Evolutionary conservation across 2,888 invertebrate species (phyloP), one percentile per base, ranked within the genome.

Genomic region (Polydrusus pterygomalis): DNA sequence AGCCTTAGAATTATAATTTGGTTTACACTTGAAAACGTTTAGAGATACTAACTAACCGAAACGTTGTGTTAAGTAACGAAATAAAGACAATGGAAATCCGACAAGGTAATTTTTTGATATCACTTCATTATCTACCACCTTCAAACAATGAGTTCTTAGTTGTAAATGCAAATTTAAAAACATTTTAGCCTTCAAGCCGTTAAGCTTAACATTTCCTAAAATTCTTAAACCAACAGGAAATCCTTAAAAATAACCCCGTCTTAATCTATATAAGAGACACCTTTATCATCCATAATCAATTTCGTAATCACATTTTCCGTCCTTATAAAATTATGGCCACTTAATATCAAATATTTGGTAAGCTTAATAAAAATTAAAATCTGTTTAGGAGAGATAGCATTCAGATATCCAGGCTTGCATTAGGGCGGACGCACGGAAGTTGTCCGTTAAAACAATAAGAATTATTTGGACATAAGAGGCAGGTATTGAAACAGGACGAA

Each of bases 311-410:
- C 38, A 62, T 63, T 70, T 63, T 63, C 43, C 63, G 54, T 70
- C 40, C 62, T 7, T 70, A 43, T 62, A 63, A 70, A 63, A 70
- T 70, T 49, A 34, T 54, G 15, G 34, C 63, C 70, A 51, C 54
- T 70, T 70, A 70, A 70, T 51, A 70, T 63, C 70, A 70, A 70
- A 70, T 70, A 70, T 70, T 70, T 70, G 63, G 47, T 62, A 38
- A 43, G 63, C 62, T 54, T 63, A 63, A 70, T 70, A 63, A 70
- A 70, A 70, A 62, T 49, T 62, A 63, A 63, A 63, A 54, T 38
- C 34, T 62, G 58, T 60, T 60, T 62, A n/a, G 18, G 34, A 20
- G 25, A 47, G 70, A 70, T 63, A 70, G 51, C 62, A 51, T 40
- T 49, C 63, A 17, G 38, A 63, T 54, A 51, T 63, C 38, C 62